These are phyloP conservation scores for Chaetoderma sp. DNA, from an alignment of 2,888 invertebrate genomes.

Conservation along the genomic window DNA sequence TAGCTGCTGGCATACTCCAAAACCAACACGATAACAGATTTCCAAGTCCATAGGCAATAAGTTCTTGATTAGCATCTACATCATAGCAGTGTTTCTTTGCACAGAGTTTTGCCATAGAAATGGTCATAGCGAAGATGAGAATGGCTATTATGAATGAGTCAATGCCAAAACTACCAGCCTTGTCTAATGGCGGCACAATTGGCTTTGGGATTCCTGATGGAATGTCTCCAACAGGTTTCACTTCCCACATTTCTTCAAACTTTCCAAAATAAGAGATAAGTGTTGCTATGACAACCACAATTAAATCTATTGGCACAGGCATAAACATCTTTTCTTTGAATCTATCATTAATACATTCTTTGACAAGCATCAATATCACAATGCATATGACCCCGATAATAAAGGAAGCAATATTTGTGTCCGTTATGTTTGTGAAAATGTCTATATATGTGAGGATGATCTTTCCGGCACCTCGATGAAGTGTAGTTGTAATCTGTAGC, in stretches of 20 bases:
- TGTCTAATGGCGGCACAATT: slow-evolving; percentile 50
- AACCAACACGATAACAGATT: slow-evolving; percentile 68
- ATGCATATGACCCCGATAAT: slow-evolving; percentile 50
- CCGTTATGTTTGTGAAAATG: slow-evolving; percentile 47
- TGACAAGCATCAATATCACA: slow-evolving; percentile 53
- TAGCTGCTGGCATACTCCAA: slow-evolving; percentile 69
- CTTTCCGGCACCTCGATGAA: slow-evolving; percentile 55
- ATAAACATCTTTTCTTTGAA: slow-evolving; percentile 60
- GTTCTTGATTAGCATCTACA: slow-evolving; percentile 68
- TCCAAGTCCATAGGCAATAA: slow-evolving; percentile 69
- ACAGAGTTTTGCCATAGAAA: slow-evolving; percentile 68
- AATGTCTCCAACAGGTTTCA: slow-evolving; percentile 53
- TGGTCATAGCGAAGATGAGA: slow-evolving; percentile 64
- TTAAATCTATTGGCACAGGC: slow-evolving; percentile 67
- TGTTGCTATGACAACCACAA: slow-evolving; percentile 60
- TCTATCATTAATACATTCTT: slow-evolving; percentile 63
- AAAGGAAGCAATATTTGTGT: slow-evolving; percentile 52
- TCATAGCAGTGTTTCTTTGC: slow-evolving; percentile 69
- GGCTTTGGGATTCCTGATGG: slow-evolving; percentile 60
- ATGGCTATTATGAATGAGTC: slow-evolving; percentile 63
- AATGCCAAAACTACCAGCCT: slow-evolving; percentile 47
- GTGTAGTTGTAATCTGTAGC: slow-evolving; percentile 54
- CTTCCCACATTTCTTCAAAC: slow-evolving; percentile 42
- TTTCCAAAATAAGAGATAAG: slow-evolving; percentile 51
- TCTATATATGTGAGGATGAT: slow-evolving; percentile 54